Evolutionary conservation across 2,888 invertebrate genomes (phyloP), one percentile per base, ranked within the genome.

Genomic region (Brachylomia viminalis): DNA sequence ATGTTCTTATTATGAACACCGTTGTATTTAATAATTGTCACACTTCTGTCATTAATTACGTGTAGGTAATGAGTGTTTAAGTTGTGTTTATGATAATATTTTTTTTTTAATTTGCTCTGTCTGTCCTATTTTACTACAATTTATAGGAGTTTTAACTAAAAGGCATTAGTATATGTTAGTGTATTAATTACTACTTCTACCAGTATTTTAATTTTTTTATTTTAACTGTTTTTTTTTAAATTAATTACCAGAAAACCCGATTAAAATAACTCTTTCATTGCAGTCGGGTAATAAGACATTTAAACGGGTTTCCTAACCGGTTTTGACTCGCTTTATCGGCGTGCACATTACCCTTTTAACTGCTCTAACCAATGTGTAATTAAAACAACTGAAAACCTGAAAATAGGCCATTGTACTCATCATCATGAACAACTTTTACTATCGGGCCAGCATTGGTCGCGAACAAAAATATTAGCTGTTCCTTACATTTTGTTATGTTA

Each of bases 31-130:
- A 52, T 67, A 15, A 71, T 47, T 71, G 42, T 58, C 62, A 71
- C 15, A 33, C 20, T 68, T 81, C 30, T 38, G 27, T 38, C 33
- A 13, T 11, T 49, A 47, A 15, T 38, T 15, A 11, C 49, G 8
- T 42, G 11, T 20, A 20, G 10, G 7, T 75, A 71, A 75, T 66
- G 45, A 58, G 42, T 47, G 65, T 68, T 80, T 65, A 79, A 54
- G 52, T 59, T n/a, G 30, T 68, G 11, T 68, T 59, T 54, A 59
- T 73, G 65, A 42, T 79, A 68, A 59, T 58, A 0, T 4, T 4
- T 38, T 38, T 38, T 2, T 33, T 45, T 49, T 45, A 23, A 45
- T 58, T 11, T 38, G 23, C 3, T 27, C 27, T 0, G 10, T 70
- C 59, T 45, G 5, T 30, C 20, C 17, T 45, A 70, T 67, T 66